Percentiles rank a stretch among this genome's conserved stretches.
These are phyloP conservation scores for Tenodera sinensis DNA, from an alignment of 2,888 invertebrate species.

Conservation along the genomic window DNA sequence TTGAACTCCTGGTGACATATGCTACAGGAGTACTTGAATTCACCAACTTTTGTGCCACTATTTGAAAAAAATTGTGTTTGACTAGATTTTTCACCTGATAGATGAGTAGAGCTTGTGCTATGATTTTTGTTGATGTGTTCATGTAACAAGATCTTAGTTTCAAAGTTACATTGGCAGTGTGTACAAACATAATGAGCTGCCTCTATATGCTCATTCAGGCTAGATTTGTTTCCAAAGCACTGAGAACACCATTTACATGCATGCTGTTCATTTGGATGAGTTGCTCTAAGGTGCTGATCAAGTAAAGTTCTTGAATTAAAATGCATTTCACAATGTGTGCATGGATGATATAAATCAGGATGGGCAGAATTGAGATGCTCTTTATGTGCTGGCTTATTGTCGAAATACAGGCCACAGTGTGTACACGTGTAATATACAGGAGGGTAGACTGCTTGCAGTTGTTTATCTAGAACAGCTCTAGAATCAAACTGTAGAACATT, in stretches of 20 bases:
- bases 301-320: background rate
- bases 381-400: background rate
- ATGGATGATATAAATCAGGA: conserved; percentile 19
- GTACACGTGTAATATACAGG: background rate
- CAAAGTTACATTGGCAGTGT: background rate
- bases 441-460: background rate
- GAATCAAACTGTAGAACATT: background rate
- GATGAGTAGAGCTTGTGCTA: background rate
- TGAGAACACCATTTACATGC: background rate
- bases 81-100: background rate
- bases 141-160: background rate
- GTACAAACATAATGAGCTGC: background rate
- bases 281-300: background rate
- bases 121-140: background rate
- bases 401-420: background rate
- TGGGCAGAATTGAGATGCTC: background rate
- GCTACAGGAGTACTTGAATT: conserved; percentile 41
- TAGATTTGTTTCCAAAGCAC: background rate
- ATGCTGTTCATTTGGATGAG: background rate
- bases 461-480: background rate
- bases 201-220: background rate
- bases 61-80: background rate
- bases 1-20: conserved; percentile 45
- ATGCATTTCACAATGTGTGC: background rate
- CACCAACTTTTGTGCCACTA: background rate